Conservation (phyloP, 2,113 vertebrate species). For the Neopipo cinnamomea region DNA sequence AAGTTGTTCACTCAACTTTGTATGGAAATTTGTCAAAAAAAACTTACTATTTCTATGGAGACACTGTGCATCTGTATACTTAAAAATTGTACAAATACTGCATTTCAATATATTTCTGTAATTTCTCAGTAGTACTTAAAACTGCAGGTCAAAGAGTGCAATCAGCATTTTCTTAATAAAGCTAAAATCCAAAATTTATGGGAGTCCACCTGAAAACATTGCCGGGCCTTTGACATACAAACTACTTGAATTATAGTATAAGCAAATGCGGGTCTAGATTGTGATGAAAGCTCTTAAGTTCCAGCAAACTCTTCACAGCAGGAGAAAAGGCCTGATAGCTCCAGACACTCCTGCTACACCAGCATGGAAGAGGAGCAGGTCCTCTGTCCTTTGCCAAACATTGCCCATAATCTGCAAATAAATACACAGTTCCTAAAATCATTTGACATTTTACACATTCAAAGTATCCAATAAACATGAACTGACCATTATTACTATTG, state of each 20-base stretch:
- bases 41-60: neutral
- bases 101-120: neutral
- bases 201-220: neutral
- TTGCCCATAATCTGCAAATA: neutral
- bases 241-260: neutral
- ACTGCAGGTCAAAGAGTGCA: neutral
- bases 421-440: neutral
- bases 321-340: neutral
- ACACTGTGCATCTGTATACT: neutral
- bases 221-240: neutral
- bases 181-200: neutral
- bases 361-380: neutral
- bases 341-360: neutral
- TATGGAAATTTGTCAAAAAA: neutral
- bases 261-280: neutral
- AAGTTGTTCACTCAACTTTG: neutral
- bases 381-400: neutral
- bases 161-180: neutral
- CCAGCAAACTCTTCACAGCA: neutral
- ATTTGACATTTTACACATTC: neutral
- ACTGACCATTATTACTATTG: neutral
- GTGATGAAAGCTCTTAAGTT: neutral
- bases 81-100: neutral
- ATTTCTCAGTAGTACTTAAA: neutral
- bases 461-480: neutral